phyloP scores from a whole-genome alignment of 92 coral and sea anemone species.

The Pocillopora meandrina region DNA sequence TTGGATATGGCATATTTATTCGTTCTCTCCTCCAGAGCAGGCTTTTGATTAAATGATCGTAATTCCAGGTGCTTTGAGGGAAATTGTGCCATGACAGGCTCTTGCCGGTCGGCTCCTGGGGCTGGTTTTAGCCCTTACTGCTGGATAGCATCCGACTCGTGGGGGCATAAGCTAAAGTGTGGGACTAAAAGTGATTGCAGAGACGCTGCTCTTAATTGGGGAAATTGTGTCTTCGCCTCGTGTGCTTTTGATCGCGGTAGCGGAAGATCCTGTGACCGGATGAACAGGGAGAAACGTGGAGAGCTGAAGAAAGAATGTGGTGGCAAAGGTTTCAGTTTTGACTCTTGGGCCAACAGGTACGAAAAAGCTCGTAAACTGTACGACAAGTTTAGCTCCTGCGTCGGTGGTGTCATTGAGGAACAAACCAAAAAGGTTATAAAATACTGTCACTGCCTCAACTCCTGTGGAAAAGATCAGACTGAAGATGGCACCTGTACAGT shows the following conservation, averaged over 20 bases:
- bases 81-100: conserved; percentile 3
- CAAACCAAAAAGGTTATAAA: conserved; percentile 29
- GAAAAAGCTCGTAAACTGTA: conserved; percentile 33
- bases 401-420: not conserved
- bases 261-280: not conserved
- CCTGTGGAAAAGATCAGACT: conserved; percentile 45
- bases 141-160: not conserved
- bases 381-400: conserved; percentile 41
- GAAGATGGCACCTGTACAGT: conserved; percentile 37
- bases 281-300: conserved; percentile 19
- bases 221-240: not conserved
- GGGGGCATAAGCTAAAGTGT: not conserved
- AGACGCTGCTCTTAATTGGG: not conserved
- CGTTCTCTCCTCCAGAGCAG: too few species aligned
- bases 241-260: not conserved
- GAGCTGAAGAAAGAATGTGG: conserved; percentile 39
- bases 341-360: conserved; percentile 44
- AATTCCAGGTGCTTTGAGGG: conserved; percentile 15
- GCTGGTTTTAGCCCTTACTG: not conserved
- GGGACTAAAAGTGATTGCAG: not conserved
- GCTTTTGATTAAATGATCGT: not conserved
- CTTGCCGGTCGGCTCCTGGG: conserved; percentile 10
- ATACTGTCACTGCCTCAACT: conserved; percentile 56
- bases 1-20: too few species aligned
- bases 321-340: conserved; percentile 39